Evolutionary conservation across 2,113 vertebrate species (phyloP), one percentile per base, ranked within the genome.

Genomic region (Rhinolophus ferrumequinum): DNA sequence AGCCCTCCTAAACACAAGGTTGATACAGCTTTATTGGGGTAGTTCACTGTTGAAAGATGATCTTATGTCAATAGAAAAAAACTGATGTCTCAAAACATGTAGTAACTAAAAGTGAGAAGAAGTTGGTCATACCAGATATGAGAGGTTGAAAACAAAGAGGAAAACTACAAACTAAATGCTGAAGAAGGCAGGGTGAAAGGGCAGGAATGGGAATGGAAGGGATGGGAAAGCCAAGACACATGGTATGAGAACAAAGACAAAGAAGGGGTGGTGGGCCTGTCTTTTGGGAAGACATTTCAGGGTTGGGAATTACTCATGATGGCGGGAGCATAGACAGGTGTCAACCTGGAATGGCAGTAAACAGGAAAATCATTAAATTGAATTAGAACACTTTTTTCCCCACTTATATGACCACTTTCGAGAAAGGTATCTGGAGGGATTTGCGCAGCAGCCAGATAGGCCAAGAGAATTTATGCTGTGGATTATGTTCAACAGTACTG

Each of bases 211-310:
- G 10, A 52, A 56, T 13, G 21, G 9, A 38, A 35, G 5, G 38
- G 24, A 9, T 4, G 15, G 6, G 47, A 76, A 64, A 86, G 79
- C 16, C 21, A 52, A 62, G 79, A 35, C 5, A 1, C 0, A 1
- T 8, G 33, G 11, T 24, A 1, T 22, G 33, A 62, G 35, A 54
- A 26, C 44, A 44, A 13, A 33, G 16, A 8, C 0, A 2, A 56
- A 44, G 66, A 6, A 3, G 0, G 0, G 11, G 16, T 26, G 26
- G 6, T 9, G 12, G 52, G 6, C 0, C 35, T 10, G 21, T 64
- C 41, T 62, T 93, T 66, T 0, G 38, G 56, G 64, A 84, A 60
- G 33, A 16, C 1, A 38, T 30, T 85, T 93, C 47, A 41, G 56
- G 28, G 50, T 28, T 90, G 70, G 87, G 26, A 70, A 30, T 84